Conservation (phyloP, 2,888 invertebrate genomes). For the Apodemia mormo region DNA sequence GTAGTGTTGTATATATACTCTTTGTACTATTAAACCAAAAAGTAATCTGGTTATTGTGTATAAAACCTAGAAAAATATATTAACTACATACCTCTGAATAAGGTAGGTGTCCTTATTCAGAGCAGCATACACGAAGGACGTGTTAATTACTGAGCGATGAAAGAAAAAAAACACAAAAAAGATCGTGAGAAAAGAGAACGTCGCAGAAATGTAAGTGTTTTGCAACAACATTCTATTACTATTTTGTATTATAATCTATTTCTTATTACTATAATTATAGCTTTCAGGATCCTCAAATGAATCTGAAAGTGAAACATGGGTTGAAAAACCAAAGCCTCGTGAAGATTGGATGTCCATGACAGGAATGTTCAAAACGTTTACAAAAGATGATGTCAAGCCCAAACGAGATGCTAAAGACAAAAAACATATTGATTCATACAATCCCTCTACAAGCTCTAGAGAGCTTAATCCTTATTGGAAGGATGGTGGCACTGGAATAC, state of each 20-base stretch:
- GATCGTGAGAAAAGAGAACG: conserved; percentile 49
- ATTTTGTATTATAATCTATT: neutral
- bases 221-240: neutral
- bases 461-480: conserved; percentile 98
- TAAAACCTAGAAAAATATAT: too few species aligned
- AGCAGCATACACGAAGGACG: too few species aligned
- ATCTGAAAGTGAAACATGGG: conserved; percentile 80
- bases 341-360: conserved; percentile 92
- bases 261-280: neutral
- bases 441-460: conserved; percentile 86
- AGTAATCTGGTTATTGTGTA: too few species aligned
- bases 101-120: too few species aligned
- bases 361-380: conserved; percentile 70
- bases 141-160: conserved; percentile 44
- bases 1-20: too few species aligned
- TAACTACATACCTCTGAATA: too few species aligned
- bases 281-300: neutral
- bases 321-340: conserved; percentile 78
- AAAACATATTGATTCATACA: conserved; percentile 81
- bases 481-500: conserved; percentile 92
- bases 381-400: conserved; percentile 70
- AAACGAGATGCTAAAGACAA: conserved; percentile 76
- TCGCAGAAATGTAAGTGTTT: conserved; percentile 49
- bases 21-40: too few species aligned
- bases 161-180: conserved; percentile 60